A percentile compares a stretch with the other conserved stretches of the same genome.
Conservation (phyloP, 2,113 vertebrate species). For the Podiceps cristatus region DNA sequence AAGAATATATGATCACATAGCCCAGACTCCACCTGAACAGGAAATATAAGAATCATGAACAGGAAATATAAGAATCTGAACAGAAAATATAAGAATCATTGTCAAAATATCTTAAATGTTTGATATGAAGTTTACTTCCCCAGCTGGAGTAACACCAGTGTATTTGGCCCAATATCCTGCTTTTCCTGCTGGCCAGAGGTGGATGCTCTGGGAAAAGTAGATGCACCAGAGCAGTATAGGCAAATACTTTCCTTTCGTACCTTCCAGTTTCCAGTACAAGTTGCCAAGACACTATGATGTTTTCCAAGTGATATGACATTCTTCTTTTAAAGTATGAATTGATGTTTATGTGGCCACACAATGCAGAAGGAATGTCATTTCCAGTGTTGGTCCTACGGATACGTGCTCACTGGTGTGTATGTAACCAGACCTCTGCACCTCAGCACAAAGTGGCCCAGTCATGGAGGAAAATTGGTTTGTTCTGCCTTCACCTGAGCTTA, state of each 20-base stretch:
- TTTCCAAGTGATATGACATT: background rate
- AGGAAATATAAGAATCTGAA: background rate
- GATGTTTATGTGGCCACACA: background rate
- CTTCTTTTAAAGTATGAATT: background rate
- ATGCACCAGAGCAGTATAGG: background rate
- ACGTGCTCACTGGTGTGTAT: background rate
- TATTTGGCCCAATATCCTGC: background rate
- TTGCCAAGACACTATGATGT: background rate
- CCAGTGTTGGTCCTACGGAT: background rate
- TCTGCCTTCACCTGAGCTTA: background rate
- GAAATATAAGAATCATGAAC: background rate
- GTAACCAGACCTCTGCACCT: background rate
- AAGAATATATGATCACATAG: background rate
- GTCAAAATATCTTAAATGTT: background rate
- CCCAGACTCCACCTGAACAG: background rate
- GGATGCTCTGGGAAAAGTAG: background rate
- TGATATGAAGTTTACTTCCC: background rate
- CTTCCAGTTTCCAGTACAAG: background rate
- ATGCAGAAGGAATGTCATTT: conserved; percentile 9
- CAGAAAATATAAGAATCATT: background rate
- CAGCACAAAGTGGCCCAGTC: background rate
- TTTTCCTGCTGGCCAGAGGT: background rate
- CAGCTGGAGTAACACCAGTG: background rate
- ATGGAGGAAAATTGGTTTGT: background rate
- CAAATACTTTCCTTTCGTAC: background rate